Percentiles rank a stretch among this genome's conserved stretches.
phyloP scores from a whole-genome alignment of 1,140 invertebrate species.

The Eufriesea mexicana region DNA sequence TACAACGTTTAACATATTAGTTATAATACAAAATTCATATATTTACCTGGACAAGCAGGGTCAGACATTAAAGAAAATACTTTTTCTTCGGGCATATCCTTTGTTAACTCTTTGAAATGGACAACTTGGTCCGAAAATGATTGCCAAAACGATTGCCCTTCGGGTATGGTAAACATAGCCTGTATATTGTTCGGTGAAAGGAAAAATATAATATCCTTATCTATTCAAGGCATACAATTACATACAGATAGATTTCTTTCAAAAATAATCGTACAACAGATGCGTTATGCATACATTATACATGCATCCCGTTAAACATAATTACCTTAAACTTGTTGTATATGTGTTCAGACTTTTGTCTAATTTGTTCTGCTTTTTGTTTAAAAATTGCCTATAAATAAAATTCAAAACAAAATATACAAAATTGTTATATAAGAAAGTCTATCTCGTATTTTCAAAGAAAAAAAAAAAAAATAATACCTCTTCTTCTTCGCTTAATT shows the following conservation, averaged over 20 bases:
- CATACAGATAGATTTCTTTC: background rate
- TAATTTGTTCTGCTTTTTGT: constrained; percentile 86
- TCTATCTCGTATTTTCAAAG: background rate
- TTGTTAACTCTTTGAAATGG: constrained; percentile 84
- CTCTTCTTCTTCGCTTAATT: constrained; percentile 85
- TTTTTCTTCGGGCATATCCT: constrained; percentile 83
- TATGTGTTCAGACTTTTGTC: constrained; percentile 86
- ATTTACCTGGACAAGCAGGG: constrained; percentile 75
- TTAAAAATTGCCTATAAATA: constrained; percentile 82
- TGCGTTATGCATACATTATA: constrained; percentile 29
- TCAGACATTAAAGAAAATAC: constrained; percentile 83
- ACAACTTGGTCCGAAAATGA: constrained; percentile 83
- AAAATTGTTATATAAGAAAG: constrained; percentile 12
- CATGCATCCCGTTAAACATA: constrained; percentile 3
- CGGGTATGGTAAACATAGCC: constrained; percentile 81
- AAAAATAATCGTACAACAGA: background rate
- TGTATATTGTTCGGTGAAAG: constrained; percentile 63
- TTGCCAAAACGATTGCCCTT: constrained; percentile 84
- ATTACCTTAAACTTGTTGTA: constrained; percentile 86
- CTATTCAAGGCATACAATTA: background rate
- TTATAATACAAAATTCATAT: background rate
- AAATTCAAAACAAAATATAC: background rate
- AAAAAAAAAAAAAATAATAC: constrained; percentile 59
- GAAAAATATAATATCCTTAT: constrained; percentile 48
- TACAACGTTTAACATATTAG: background rate